Conservation (phyloP, 2,797 vertebrate genomes). For the Micromesistius poutassou region DNA sequence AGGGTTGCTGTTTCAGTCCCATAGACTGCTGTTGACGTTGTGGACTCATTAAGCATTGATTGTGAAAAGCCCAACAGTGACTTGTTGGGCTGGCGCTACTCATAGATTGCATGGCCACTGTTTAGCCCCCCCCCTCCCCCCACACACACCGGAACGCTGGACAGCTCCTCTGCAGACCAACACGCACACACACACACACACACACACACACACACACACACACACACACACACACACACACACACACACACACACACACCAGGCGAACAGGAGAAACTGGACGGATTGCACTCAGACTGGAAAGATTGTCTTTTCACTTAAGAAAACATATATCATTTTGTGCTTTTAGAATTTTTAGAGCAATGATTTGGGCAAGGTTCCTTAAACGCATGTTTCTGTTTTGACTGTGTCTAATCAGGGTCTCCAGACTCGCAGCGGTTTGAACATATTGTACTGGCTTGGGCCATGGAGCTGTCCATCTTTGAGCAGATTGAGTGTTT, state of each 20-base stretch:
- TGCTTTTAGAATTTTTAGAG: constrained; percentile 76
- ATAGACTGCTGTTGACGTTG: constrained; percentile 61
- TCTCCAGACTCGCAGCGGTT: constrained; percentile 40
- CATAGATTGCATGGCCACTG: constrained; percentile 65
- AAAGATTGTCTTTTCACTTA: constrained; percentile 70
- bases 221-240: neutral
- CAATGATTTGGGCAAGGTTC: constrained; percentile 70
- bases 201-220: too few relatives aligned
- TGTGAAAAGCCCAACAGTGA: constrained; percentile 52
- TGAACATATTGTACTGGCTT: constrained; percentile 64
- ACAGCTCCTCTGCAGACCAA: constrained; percentile 73
- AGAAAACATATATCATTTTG: constrained; percentile 60
- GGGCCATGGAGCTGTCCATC: constrained; percentile 70
- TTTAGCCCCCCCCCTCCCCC: constrained; percentile 56
- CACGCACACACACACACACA: neutral
- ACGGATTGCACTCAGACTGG: constrained; percentile 74
- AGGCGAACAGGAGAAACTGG: constrained; percentile 53
- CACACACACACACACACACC: neutral
- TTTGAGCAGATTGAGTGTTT: constrained; percentile 71
- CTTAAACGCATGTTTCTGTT: constrained; percentile 80
- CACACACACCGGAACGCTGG: constrained; percentile 68
- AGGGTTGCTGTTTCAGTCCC: constrained; percentile 50
- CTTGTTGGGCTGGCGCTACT: constrained; percentile 56
- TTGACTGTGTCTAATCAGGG: constrained; percentile 34
- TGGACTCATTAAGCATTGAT: constrained; percentile 64